Percentiles rank a stretch among this genome's conserved stretches.
Conservation (phyloP, 2,113 vertebrate genomes). For the Riparia riparia region DNA sequence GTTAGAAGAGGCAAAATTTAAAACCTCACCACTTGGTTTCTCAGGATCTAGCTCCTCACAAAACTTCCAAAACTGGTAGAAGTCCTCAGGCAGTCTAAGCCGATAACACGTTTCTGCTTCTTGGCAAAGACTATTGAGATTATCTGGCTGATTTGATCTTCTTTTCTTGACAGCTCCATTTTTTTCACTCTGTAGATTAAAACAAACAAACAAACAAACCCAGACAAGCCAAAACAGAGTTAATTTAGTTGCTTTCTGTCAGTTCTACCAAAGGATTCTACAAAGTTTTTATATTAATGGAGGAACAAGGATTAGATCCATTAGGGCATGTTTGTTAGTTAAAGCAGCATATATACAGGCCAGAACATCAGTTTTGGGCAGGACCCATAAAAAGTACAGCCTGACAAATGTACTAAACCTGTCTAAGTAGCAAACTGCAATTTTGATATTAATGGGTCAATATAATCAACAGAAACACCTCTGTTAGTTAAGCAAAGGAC, state of each 20-base stretch:
- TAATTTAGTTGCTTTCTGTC: background rate
- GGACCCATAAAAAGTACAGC: background rate
- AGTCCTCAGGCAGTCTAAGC: slow-evolving; percentile 90
- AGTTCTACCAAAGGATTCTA: background rate
- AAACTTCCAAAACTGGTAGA: slow-evolving; percentile 94
- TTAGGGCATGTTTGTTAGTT: background rate
- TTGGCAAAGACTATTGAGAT: slow-evolving; percentile 64
- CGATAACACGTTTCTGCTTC: slow-evolving; percentile 84
- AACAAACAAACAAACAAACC: background rate
- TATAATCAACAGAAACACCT: background rate
- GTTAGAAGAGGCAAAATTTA: background rate
- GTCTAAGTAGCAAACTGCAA: background rate
- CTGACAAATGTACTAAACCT: background rate
- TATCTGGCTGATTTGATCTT: slow-evolving; percentile 49
- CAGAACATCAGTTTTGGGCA: background rate
- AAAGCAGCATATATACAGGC: background rate
- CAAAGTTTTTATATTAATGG: background rate
- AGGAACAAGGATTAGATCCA: background rate
- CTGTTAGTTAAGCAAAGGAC: background rate
- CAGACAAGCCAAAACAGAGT: background rate
- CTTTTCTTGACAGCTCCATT: slow-evolving; percentile 80
- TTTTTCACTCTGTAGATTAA: slow-evolving; percentile 69
- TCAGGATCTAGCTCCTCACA: slow-evolving; percentile 86
- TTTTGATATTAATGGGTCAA: background rate
- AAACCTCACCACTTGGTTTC: slow-evolving; percentile 83